phyloP scores from a whole-genome alignment of 2,797 vertebrate species.

The Sebastes iracundus region DNA sequence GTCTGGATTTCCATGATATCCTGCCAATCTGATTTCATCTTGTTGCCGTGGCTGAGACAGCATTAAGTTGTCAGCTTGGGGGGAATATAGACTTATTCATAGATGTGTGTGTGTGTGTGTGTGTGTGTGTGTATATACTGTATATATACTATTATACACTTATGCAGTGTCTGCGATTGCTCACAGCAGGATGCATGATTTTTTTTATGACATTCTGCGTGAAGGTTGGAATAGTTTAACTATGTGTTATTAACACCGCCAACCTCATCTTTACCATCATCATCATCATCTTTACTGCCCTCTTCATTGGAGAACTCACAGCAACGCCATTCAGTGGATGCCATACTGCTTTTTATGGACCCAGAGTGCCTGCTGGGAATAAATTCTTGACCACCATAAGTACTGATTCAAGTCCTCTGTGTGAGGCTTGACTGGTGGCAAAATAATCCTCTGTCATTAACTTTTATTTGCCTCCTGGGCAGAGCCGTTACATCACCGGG shows the following conservation, averaged over 20 bases:
- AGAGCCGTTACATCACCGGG: slow-evolving; percentile 59
- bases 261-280: slow-evolving; percentile 38
- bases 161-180: not conserved
- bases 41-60: slow-evolving; percentile 50
- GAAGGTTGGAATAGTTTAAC: slow-evolving; percentile 36
- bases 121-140: not conserved
- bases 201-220: slow-evolving; percentile 9
- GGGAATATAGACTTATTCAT: slow-evolving; percentile 31
- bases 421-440: slow-evolving; percentile 44
- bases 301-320: slow-evolving; percentile 15
- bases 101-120: slow-evolving; percentile 7
- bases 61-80: slow-evolving; percentile 68
- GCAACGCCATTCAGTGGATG: slow-evolving; percentile 5
- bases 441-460: slow-evolving; percentile 71
- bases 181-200: slow-evolving; percentile 25
- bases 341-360: slow-evolving; percentile 50
- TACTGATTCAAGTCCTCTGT: slow-evolving; percentile 41
- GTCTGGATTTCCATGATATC: slow-evolving; percentile 66
- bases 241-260: slow-evolving; percentile 36
- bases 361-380: slow-evolving; percentile 37
- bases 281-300: slow-evolving; percentile 21
- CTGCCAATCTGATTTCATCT: slow-evolving; percentile 69
- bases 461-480: slow-evolving; percentile 62
- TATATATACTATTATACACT: slow-evolving; percentile 2
- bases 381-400: slow-evolving; percentile 53